Conservation (phyloP, 1,140 invertebrate genomes). For the Babylonia areolata region DNA sequence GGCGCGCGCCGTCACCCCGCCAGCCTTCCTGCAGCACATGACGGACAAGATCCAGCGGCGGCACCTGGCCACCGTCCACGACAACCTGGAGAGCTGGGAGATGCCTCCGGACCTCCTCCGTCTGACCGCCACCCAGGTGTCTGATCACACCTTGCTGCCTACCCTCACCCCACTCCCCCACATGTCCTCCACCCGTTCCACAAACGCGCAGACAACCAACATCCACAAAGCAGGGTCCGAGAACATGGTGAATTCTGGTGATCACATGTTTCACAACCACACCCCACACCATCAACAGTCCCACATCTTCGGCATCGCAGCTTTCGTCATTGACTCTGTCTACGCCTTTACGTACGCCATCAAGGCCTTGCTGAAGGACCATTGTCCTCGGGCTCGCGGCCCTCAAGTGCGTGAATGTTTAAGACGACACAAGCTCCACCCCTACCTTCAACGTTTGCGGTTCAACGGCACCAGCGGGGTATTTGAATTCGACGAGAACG, state of each 20-base stretch:
- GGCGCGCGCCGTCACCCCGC: slow-evolving; percentile 68
- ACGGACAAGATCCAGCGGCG: slow-evolving; percentile 23
- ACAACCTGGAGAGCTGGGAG: slow-evolving; percentile 4
- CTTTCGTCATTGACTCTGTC: slow-evolving; percentile 90
- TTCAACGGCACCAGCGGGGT: slow-evolving; percentile 57
- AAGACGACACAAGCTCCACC: slow-evolving; percentile 43
- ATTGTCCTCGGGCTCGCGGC: slow-evolving; percentile 30
- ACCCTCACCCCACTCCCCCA: background rate
- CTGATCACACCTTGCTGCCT: background rate
- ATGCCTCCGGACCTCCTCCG: background rate
- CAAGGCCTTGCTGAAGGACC: slow-evolving; percentile 68
- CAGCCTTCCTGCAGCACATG: slow-evolving; percentile 61
- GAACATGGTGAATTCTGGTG: background rate
- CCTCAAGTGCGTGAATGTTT: slow-evolving; percentile 48
- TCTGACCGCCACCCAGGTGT: background rate
- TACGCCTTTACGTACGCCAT: slow-evolving; percentile 89
- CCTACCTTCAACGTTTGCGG: slow-evolving; percentile 48
- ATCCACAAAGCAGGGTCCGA: background rate
- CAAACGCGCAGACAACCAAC: background rate
- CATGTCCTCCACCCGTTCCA: background rate
- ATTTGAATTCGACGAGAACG: slow-evolving; percentile 61
- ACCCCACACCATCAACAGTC: background rate
- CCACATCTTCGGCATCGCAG: slow-evolving; percentile 76
- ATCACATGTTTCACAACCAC: background rate
- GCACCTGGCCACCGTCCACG: background rate